Evolutionary conservation across 2,113 vertebrate species (phyloP).

Genomic region (Myiopsitta monachus): DNA sequence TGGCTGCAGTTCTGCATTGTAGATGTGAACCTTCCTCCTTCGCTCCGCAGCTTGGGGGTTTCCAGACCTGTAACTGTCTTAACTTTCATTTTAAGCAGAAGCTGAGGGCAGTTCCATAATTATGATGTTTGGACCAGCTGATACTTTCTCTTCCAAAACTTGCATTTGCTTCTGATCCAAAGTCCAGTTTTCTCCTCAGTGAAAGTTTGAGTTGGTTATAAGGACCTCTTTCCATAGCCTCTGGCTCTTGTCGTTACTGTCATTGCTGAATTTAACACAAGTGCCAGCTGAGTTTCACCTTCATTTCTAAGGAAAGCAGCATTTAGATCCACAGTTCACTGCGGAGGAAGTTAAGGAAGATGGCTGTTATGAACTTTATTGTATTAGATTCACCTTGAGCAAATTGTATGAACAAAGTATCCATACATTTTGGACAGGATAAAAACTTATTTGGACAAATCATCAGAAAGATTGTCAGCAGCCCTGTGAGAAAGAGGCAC

Average conservation of each 20-base stretch:
- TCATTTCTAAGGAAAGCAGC: background rate
- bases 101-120: background rate
- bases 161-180: background rate
- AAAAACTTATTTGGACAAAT: background rate
- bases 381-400: background rate
- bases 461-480: background rate
- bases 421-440: background rate
- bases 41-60: background rate
- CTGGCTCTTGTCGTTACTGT: background rate
- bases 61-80: background rate
- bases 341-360: background rate
- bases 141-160: background rate
- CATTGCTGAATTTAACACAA: background rate
- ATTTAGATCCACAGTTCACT: background rate
- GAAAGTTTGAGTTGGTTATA: background rate
- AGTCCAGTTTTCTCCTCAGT: background rate
- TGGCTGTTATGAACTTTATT: background rate
- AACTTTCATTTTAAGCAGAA: background rate
- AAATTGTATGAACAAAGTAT: background rate
- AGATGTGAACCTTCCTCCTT: background rate
- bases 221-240: background rate
- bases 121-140: background rate
- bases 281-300: background rate
- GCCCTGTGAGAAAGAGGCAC: background rate
- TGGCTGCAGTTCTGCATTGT: background rate